Evolutionary conservation across 2,113 vertebrate genomes (phyloP).

Genomic region (Speoplatyrhinus poulsoni): DNA sequence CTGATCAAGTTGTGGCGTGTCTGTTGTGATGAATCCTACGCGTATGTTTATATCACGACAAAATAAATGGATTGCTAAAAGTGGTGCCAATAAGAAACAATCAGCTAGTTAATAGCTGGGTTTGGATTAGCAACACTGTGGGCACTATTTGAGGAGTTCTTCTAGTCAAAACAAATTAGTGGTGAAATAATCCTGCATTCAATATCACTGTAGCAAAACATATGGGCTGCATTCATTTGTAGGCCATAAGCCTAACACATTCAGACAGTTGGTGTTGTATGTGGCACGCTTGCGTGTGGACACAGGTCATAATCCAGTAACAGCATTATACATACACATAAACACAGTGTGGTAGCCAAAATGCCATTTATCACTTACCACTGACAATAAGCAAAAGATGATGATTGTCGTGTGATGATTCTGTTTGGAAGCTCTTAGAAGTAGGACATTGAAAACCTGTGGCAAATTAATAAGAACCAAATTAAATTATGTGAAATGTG

Average conservation of each 20-base stretch:
- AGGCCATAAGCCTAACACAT: background rate
- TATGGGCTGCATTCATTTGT: background rate
- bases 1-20: background rate
- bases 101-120: background rate
- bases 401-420: conserved; percentile 48
- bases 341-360: background rate
- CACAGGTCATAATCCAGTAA: background rate
- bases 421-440: conserved; percentile 50
- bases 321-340: background rate
- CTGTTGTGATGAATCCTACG: background rate
- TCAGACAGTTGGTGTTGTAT: background rate
- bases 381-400: conserved; percentile 58
- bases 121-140: background rate
- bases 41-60: background rate
- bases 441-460: conserved; percentile 73
- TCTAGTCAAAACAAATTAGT: conserved; percentile 5
- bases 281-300: too few species aligned
- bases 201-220: background rate
- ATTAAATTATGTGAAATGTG: conserved; percentile 19
- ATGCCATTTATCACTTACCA: background rate
- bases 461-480: conserved; percentile 34
- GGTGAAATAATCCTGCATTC: conserved; percentile 12
- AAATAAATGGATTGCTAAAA: background rate
- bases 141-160: background rate
- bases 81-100: background rate